Evolutionary conservation across 2,888 invertebrate genomes (phyloP), one percentile per base, ranked within the genome.

Genomic region (Scaeva pyrastri): DNA sequence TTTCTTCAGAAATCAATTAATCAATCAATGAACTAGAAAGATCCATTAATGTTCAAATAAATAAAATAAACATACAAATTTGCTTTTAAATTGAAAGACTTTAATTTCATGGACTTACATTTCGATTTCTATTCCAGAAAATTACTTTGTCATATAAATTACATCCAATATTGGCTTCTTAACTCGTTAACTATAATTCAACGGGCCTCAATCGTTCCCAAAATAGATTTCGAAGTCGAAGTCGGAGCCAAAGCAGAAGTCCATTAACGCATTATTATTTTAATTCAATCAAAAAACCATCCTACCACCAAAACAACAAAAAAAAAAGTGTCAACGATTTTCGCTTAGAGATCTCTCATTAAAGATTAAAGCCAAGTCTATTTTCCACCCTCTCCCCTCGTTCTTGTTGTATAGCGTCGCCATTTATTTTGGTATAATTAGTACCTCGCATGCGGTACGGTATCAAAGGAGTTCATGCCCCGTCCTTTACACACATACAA

Each of bases 341-440:
- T 68, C 16, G 21, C 11, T 39, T 68, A 21, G 23, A 68, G 68
- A 68, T 68, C 16, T 23, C 10, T 23, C 10, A 48, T 66, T 21
- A 52, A 39, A 39, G 68, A 52, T 68, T 68, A 68, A 68, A 36
- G 14, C 8, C 2, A 50, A 50, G 50, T 68, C 39, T 12, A 45
- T 12, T 45, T 50, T 11, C 36, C n/a, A n/a, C n/a, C n/a, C n/a
- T n/a, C n/a, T n/a, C n/a, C 31, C 19, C 8, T 10, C 26, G n/a
- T 23, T 5, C n/a, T n/a, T n/a, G n/a, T 55, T 2, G 16, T 10
- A n/a, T 26, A 64, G 48, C 31, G 66, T 21, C 66, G 66, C 19
- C 68, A 68, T 52, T 50, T 68, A 68, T 71, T 71, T 71, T 39
- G 76, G 76, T 50, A 62, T 62, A 62, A 50, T 70, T 68, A 71